Base-by-base conservation (phyloP, 2,113 vertebrate species). In the Carassius gibelio region DNA sequence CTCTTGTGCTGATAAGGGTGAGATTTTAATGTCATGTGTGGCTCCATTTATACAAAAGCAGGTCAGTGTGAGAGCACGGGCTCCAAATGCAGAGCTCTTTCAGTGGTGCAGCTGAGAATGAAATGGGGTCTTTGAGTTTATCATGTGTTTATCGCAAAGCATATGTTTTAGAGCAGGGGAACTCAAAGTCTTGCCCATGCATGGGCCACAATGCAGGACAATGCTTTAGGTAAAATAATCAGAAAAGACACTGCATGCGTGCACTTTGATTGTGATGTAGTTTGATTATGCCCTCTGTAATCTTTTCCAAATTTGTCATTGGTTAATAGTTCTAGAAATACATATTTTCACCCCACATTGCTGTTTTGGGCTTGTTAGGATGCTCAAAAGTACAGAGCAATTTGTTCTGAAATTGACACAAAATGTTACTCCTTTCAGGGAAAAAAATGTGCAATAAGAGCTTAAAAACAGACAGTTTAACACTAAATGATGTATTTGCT, bases 1-100 rank as follows among this genome's bases (percentile, higher is more conserved):
- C 50, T 76, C 48, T 76, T 76, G 75, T 76, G 50, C 75, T 55
- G 75, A 76, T 34, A 52, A 76, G n/a, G 8, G 26, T 55, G 75
- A 75, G n/a, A 14, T 75, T 50, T 50, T 48, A 75, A 75, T 48
- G 42, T n/a, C 11, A 5, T 71, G 21, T 48, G n/a, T 11, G 11
- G 42, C 71, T 75, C 42, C 42, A 14, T 74, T 74, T 74, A 23
- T 74, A 48, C 36, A n/a, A 48, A 74, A 48, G 71, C 42, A 75
- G 71, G 71, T 48, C 71, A 75, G 71, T 14, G 71, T 50, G 42
- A 15, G 71, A 23, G 71, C 42, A 55, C 15, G 17, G 52, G 52
- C 15, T 55, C 52, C 52, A 23, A 15, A 75, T 26, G 71, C 71
- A 75, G 4, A 11, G 1, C 71, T 74, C 38, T 2, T 48, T 74